Evolutionary conservation across 2,113 vertebrate species (phyloP).

Genomic region (Mugil cephalus): DNA sequence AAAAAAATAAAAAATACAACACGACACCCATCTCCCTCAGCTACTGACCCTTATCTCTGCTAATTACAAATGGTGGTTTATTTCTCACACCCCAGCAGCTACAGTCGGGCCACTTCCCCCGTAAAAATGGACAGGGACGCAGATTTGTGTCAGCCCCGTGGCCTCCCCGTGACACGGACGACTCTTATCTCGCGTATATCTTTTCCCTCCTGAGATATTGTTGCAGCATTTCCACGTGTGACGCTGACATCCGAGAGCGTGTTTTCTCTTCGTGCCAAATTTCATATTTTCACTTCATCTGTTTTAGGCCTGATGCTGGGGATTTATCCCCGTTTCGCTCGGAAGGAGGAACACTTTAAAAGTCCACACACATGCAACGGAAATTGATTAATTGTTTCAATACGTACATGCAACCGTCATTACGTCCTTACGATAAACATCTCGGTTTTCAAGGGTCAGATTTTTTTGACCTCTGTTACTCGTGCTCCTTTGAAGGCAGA

Average conservation of each 20-base stretch:
- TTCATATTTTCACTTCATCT: slow-evolving; percentile 25
- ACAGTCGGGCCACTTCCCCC: slow-evolving; percentile 23
- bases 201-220: slow-evolving; percentile 1
- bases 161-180: slow-evolving; percentile 41
- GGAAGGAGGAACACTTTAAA: slow-evolving; percentile 4
- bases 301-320: slow-evolving; percentile 3
- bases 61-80: slow-evolving; percentile 62
- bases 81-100: slow-evolving; percentile 42
- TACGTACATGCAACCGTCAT: slow-evolving; percentile 21
- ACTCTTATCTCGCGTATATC: slow-evolving; percentile 33
- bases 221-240: slow-evolving; percentile 40
- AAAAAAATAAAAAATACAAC: slow-evolving; percentile 25
- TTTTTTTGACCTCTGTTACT: slow-evolving; percentile 20
- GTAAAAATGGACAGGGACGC: slow-evolving; percentile 38
- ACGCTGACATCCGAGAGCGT: slow-evolving; percentile 32
- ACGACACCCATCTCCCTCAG: slow-evolving; percentile 27
- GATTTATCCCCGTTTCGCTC: slow-evolving; percentile 40
- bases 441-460: slow-evolving; percentile 44
- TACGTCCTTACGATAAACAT: slow-evolving; percentile 50
- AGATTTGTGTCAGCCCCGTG: slow-evolving; percentile 47
- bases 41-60: slow-evolving; percentile 61
- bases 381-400: slow-evolving; percentile 38
- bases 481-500: slow-evolving; percentile 35
- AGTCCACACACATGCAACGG: not conserved
- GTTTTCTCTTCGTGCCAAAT: not conserved